These are phyloP conservation scores for Halictus quadricinctus DNA, from an alignment of 2,888 invertebrate genomes.

Conservation along the genomic window DNA sequence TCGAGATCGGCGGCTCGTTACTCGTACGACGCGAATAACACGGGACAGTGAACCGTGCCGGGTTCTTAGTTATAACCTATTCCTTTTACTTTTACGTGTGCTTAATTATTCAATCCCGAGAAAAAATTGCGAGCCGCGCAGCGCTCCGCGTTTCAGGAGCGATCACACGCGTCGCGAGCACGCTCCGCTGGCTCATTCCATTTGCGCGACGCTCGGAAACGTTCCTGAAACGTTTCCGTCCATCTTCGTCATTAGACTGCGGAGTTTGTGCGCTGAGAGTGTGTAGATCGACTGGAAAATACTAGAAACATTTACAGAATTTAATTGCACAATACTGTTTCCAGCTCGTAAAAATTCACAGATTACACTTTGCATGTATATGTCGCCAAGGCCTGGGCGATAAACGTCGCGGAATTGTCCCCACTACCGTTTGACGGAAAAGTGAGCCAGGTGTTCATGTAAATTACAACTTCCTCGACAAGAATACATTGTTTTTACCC, in stretches of 20 bases:
- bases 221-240: background rate
- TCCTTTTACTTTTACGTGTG: background rate
- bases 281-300: background rate
- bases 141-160: background rate
- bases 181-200: background rate
- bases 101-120: background rate
- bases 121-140: background rate
- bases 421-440: too few species aligned
- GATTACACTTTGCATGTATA: too few species aligned
- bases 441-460: background rate
- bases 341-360: too few species aligned
- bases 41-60: background rate
- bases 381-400: too few species aligned
- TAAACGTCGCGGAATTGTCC: too few species aligned
- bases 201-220: background rate
- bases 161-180: background rate
- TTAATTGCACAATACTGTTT: too few species aligned
- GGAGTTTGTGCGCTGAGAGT: background rate
- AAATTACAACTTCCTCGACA: background rate
- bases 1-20: background rate
- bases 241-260: background rate
- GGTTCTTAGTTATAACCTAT: background rate
- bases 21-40: background rate
- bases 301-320: background rate
- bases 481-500: background rate